Base-by-base conservation (phyloP, 2,797 vertebrate species). In the Podarcis lilfordi region DNA sequence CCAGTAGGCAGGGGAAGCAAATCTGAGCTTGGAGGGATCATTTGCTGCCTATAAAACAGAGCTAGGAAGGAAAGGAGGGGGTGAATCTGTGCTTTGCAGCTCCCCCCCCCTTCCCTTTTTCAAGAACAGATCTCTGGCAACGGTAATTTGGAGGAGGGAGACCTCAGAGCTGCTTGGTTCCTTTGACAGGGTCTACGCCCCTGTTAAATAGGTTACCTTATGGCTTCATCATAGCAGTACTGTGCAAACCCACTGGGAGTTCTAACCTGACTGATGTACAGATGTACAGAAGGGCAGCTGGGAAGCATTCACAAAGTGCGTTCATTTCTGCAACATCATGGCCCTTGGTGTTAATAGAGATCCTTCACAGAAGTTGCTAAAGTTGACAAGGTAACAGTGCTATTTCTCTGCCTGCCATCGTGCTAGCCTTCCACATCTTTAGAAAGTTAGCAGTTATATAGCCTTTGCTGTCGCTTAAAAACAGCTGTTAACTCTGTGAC, bases 181-280 rank as follows among this genome's bases (percentile, higher is more conserved):
- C 37, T 71, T 84, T 40, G 87, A 43, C 75, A 88, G 32, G 87
- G 81, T 84, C 50, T 69, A n/a, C 59, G 87, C 45, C 19, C 45
- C 74, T 88, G 74, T 69, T 88, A 88, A 84, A 78, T 71, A 59
- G 81, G 80, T 61, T 88, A n/a, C 23, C 32, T 83, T 78, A 55
- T 21, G 74, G 32, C 25, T 78, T 21, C 45, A 77, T 69, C 45
- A 23, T 55, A 83, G 32, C 61, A 37, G 80, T 68, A 55, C 35
- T 88, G 40, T 68, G 76, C 25, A 76, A 64, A 66, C 37, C 71
- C 72, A 55, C 29, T 83, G 80, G 86, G 72, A 88, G 64, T 88
- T 82, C 61, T 43, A 40, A 43, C 64, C 43, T 77, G 86, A 55
- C 29, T 74, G 78, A 87, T 81, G 35, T 55, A 32, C 50, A 87